Base-by-base conservation (phyloP, 35 echinoderm and acorn worm genomes). In the Hemicentrotus pulcherrimus region DNA sequence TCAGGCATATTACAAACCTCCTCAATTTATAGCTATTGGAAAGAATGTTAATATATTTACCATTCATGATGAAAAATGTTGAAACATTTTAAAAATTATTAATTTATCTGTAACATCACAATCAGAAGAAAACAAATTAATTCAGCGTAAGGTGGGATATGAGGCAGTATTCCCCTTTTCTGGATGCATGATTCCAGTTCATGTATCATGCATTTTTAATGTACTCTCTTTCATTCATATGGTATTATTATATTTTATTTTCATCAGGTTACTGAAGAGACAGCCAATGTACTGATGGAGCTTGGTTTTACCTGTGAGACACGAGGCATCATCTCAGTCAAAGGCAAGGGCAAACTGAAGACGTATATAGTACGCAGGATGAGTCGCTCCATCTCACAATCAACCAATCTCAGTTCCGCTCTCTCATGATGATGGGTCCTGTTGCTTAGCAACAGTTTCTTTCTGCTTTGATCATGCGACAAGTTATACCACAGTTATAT, bases 271-370 rank as follows among this genome's bases (percentile, higher is more conserved):
- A 99, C 97, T 5, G 97, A 99, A 90, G 96, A 97, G 58, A 99
- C 98, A 46, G 97, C 95, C 32, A 95, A 61, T 48, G 98, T 98
- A 6, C 86, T 99, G 46, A 95, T 31, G 31, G 97, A 99, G 46
- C 96, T 98, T 61, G 97, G 97, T 14, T 99, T 96, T 55, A 95
- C 55, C 58, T 99, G 98, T 47, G 86, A 97, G 92, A 97, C 92
- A 5, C 92, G 97, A 59, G 97, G 98, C 32, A 96, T 78, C 94
- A 96, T 99, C 31, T 89, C 97, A 0, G 96, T 99, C 35, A 99
- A 99, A 78, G 98, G 98, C 7, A 99, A 99, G 91, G 98, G 98
- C 16, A 94, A 99, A 46, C 94, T 99, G 15, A 95, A 96, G 88
- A 98, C 98, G 31, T 99, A 95, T 92, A 78, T 97, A 31, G 98